These are phyloP conservation scores for Idaea dimidiata DNA, from an alignment of 2,888 invertebrate genomes.

Conservation along the genomic window DNA sequence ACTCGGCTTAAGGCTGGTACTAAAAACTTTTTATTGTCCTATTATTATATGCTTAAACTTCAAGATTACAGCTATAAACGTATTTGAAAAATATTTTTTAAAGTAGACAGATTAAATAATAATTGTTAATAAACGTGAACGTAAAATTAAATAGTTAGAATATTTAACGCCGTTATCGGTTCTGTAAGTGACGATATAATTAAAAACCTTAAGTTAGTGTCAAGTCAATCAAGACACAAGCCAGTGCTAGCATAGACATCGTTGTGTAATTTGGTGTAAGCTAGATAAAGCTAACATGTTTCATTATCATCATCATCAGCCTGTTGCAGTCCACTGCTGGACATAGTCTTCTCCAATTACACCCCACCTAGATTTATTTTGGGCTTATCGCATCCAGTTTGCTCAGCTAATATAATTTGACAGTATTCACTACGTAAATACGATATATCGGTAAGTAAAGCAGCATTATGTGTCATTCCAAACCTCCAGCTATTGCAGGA, in stretches of 20 bases:
- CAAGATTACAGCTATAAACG: background rate
- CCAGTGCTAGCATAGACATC: slow-evolving; percentile 19
- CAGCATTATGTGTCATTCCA: too few relatives aligned
- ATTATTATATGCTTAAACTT: background rate
- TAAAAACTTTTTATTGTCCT: background rate
- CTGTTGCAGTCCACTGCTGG: too few relatives aligned
- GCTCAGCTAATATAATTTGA: too few relatives aligned
- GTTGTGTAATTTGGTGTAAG: background rate
- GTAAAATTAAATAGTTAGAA: background rate
- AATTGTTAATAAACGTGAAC: background rate
- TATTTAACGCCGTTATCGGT: background rate
- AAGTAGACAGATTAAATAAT: slow-evolving; percentile 1
- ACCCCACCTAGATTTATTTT: too few relatives aligned
- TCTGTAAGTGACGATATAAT: slow-evolving; percentile 13
- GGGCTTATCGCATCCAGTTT: too few relatives aligned
- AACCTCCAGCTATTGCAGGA: too few relatives aligned
- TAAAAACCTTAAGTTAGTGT: slow-evolving; percentile 32
- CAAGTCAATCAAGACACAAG: slow-evolving; percentile 36
- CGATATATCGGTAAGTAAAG: too few relatives aligned
- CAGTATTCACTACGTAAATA: too few relatives aligned
- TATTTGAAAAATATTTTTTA: background rate
- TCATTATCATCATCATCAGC: too few relatives aligned
- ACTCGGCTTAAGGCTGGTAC: background rate
- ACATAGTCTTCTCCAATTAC: too few relatives aligned
- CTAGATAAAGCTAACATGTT: background rate